Evolutionary conservation across 2,113 vertebrate species (phyloP), one percentile per base, ranked within the genome.

Genomic region (Mandrillus leucophaeus): DNA sequence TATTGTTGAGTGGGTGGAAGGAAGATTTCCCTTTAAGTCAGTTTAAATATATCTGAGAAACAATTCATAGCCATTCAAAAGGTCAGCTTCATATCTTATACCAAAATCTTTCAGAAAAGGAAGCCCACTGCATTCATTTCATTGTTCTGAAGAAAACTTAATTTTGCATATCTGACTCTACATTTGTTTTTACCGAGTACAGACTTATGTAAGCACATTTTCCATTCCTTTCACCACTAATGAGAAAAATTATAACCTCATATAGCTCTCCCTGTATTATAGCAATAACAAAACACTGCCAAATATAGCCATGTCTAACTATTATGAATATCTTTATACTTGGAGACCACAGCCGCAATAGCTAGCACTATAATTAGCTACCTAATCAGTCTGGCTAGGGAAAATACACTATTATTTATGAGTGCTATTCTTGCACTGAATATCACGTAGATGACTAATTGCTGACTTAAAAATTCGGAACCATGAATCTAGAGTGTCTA

Each of bases 311-410:
- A 72, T 43, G 50, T 93, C 93, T 96, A 96, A 95, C 93, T 97
- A 83, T 93, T 95, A 91, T 90, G 93, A 95, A 75, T 96, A 93
- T 97, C 55, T 92, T 86, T 80, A 96, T 89, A 40, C 92, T 92
- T 64, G 12, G 38, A 64, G 80, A 81, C 68, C 80, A 94, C 18
- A 81, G 70, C 66, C 6, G 11, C 82, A 96, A 78, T 48, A 93
- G 48, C 92, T 72, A 92, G 70, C 38, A 89, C 93, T 96, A 57
- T 97, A 96, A 97, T 97, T 96, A 97, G 90, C 55, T 66, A 70
- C n/a, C 96, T 97, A 92, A 95, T 97, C 92, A 96, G 92, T 90
- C 83, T 87, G 87, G 64, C 45, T 95, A 48, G n/a, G 61, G 50
- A 95, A 97, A 97, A 96, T 84, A 97, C 68, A 87, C 55, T 7